These are phyloP conservation scores for Streptopelia turtur DNA, from an alignment of 2,797 vertebrate species.

Conservation along the genomic window DNA sequence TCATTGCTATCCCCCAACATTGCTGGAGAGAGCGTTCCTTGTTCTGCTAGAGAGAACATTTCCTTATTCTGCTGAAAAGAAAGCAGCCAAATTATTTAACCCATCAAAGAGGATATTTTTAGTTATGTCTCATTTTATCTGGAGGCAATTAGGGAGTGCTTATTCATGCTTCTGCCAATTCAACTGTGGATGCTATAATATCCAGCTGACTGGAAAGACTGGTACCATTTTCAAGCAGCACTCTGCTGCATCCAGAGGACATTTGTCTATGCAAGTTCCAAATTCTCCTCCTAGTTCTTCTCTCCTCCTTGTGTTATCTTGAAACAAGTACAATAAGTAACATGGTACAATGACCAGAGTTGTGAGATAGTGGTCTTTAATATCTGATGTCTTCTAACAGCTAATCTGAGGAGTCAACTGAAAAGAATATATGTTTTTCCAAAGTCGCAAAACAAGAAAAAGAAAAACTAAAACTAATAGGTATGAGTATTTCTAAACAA, in stretches of 20 bases:
- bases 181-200: neutral
- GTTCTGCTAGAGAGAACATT: neutral
- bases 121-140: neutral
- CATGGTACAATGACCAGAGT: neutral
- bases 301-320: neutral
- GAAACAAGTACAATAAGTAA: neutral
- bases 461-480: neutral
- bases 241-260: neutral
- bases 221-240: neutral
- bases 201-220: neutral
- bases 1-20: neutral
- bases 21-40: neutral
- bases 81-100: slow-evolving; percentile 29
- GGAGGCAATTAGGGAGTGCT: neutral
- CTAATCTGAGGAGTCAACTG: neutral
- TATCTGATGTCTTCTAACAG: neutral
- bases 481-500: neutral
- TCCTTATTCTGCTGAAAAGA: neutral
- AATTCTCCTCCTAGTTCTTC: neutral
- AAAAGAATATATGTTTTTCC: neutral
- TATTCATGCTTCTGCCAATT: neutral
- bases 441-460: neutral
- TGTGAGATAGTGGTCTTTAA: neutral
- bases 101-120: slow-evolving; percentile 25
- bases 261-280: neutral